A percentile compares a stretch with the other conserved stretches of the same genome.
Evolutionary conservation across 2,113 vertebrate species (phyloP).

Genomic region (Columba livia): DNA sequence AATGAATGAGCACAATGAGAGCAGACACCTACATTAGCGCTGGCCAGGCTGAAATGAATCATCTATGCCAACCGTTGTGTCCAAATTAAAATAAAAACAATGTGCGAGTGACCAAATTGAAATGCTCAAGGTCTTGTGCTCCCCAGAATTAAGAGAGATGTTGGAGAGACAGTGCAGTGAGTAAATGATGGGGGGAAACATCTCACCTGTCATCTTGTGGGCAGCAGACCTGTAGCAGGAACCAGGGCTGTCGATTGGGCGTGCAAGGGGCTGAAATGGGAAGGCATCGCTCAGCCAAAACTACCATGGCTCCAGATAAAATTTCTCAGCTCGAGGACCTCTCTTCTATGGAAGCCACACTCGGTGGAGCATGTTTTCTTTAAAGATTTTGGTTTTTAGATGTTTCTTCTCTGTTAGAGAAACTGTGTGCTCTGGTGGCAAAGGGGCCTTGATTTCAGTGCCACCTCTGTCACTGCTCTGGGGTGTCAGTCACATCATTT

Average conservation of each 20-base stretch:
- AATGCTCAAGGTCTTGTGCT: neutral
- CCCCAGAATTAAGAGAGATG: neutral
- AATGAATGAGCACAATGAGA: neutral
- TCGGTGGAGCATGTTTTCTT: neutral
- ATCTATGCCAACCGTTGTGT: neutral
- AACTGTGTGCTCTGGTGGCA: neutral
- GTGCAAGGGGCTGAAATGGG: neutral
- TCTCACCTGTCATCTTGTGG: neutral
- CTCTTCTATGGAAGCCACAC: neutral
- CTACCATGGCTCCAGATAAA: neutral
- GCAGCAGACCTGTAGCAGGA: neutral
- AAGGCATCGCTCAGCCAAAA: neutral
- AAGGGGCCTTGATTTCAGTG: neutral
- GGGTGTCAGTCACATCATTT: neutral
- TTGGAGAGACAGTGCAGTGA: neutral
- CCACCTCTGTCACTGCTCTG: neutral
- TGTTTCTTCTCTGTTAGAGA: neutral
- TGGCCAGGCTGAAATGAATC: constrained; percentile 30
- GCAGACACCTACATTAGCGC: constrained; percentile 43
- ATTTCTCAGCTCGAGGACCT: neutral
- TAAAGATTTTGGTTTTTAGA: neutral
- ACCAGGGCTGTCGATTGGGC: neutral
- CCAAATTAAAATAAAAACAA: neutral
- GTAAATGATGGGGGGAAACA: neutral
- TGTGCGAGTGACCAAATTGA: neutral